phyloP scores from a whole-genome alignment of 2,113 vertebrate genomes.

The Meriones unguiculatus region DNA sequence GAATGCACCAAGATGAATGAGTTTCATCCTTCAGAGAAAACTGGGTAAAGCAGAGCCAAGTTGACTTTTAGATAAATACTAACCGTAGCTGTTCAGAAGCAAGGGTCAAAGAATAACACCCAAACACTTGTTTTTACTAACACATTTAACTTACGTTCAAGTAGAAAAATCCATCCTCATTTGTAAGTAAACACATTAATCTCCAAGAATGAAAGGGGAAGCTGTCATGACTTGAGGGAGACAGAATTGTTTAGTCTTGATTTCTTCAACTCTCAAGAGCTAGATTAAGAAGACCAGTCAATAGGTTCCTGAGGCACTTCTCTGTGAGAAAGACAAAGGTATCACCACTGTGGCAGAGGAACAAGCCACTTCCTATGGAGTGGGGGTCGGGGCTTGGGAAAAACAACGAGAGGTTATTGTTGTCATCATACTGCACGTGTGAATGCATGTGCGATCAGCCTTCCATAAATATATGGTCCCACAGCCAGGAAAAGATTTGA shows the following conservation, averaged over 20 bases:
- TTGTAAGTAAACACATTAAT: conserved; percentile 38
- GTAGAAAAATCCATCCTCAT: conserved; percentile 33
- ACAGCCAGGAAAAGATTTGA: background rate
- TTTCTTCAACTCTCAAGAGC: background rate
- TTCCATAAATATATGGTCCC: background rate
- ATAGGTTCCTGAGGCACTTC: accelerated
- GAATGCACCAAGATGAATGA: background rate
- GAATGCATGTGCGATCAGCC: no score
- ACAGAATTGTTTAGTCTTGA: background rate
- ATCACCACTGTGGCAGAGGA: accelerated
- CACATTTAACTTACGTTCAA: background rate
- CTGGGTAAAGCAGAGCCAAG: background rate
- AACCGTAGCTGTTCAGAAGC: background rate
- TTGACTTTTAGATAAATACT: background rate
- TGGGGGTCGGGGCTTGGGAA: background rate
- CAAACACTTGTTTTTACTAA: conserved; percentile 29
- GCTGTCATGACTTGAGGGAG: background rate
- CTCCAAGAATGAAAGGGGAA: conserved; percentile 11
- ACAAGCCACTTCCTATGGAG: background rate
- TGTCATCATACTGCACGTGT: accelerated
- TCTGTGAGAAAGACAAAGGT: background rate
- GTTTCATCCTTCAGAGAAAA: background rate
- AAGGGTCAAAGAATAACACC: conserved; percentile 40
- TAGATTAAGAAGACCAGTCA: background rate
- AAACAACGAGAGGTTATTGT: background rate